Evolutionary conservation across 2,113 vertebrate species (phyloP).

Genomic region (Rutilus rutilus): DNA sequence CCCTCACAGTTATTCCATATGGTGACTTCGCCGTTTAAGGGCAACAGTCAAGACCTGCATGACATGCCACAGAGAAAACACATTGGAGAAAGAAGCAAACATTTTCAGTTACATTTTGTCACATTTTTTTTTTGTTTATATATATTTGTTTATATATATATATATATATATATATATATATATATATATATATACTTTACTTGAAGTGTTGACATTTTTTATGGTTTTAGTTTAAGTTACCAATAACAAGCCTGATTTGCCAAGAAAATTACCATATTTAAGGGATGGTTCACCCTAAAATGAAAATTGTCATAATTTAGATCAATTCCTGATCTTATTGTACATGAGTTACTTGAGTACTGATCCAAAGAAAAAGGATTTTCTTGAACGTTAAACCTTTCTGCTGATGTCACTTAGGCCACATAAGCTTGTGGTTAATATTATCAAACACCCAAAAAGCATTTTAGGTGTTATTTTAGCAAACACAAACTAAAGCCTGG

Average conservation of each 20-base stretch:
- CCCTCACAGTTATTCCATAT: slow-evolving; percentile 30
- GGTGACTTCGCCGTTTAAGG: slow-evolving; percentile 5
- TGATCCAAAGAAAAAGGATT: neutral
- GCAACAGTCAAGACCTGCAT: neutral
- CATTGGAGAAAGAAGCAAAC: neutral
- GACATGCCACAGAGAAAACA: neutral
- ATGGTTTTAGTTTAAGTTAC: neutral
- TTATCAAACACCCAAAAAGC: neutral
- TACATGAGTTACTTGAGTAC: neutral
- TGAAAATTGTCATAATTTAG: neutral
- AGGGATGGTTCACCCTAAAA: neutral
- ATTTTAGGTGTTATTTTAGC: neutral
- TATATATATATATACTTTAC: too few species aligned
- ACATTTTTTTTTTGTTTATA: neutral
- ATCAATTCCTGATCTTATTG: neutral
- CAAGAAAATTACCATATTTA: too few species aligned
- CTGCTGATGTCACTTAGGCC: neutral
- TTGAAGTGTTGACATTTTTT: neutral
- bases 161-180: too few species aligned
- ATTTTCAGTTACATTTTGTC: neutral
- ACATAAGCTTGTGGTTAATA: neutral
- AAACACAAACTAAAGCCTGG: neutral
- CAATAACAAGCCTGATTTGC: too few species aligned
- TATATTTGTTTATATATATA: too few species aligned
- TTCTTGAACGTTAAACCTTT: neutral